These are phyloP conservation scores for Lymantria monacha DNA, from an alignment of 2,888 invertebrate species.

Conservation along the genomic window DNA sequence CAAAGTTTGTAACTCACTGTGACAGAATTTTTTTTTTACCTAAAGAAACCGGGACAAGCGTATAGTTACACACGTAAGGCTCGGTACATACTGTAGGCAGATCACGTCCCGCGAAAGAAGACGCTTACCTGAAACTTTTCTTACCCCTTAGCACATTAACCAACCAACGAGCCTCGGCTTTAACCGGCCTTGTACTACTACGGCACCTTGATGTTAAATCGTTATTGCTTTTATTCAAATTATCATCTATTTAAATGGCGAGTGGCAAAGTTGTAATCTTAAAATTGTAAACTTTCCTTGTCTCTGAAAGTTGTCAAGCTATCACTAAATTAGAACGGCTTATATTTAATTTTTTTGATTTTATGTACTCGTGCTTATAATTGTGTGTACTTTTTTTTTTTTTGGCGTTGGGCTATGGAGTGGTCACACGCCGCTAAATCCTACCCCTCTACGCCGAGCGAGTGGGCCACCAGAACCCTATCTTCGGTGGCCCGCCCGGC, in stretches of 20 bases:
- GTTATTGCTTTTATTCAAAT: conserved; percentile 34
- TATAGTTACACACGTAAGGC: conserved; percentile 33
- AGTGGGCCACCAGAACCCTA: too few relatives aligned
- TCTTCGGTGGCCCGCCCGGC: too few relatives aligned
- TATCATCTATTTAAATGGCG: conserved; percentile 22
- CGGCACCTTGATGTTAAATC: conserved; percentile 43
- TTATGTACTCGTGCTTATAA: too few relatives aligned
- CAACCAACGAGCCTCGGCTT: conserved; percentile 51
- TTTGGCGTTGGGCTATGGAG: too few relatives aligned
- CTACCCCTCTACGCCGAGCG: too few relatives aligned
- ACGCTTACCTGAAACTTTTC: conserved; percentile 80
- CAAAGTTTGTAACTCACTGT: conserved; percentile 39
- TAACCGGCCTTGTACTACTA: conserved; percentile 47
- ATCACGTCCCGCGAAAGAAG: conserved; percentile 73
- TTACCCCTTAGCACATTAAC: conserved; percentile 79
- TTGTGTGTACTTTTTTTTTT: too few relatives aligned
- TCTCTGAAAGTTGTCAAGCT: too few relatives aligned
- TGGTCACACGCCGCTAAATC: too few relatives aligned
- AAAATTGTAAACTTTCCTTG: background rate
- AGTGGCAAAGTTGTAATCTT: background rate
- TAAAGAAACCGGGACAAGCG: conserved; percentile 31
- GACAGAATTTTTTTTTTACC: conserved; percentile 36
- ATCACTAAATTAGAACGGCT: too few relatives aligned
- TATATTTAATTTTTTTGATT: too few relatives aligned
- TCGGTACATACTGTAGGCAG: conserved; percentile 53